Conservation (phyloP, 2,888 invertebrate species). For the Erebia epiphron region DNA sequence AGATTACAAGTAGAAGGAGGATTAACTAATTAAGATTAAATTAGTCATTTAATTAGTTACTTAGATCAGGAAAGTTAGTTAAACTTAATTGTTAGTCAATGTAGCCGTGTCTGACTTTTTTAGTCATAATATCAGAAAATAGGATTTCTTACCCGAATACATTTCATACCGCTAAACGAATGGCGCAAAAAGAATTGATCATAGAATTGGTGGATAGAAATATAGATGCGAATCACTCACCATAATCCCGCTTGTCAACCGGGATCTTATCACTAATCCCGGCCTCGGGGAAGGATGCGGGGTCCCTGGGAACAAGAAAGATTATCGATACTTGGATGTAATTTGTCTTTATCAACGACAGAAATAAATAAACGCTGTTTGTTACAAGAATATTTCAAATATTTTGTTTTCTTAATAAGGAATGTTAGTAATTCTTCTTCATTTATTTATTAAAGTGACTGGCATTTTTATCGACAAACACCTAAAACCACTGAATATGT, state of each 20-base stretch:
- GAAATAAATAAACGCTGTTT: constrained; percentile 18
- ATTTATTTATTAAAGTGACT: too few species aligned
- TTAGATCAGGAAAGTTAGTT: too few species aligned
- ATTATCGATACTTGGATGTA: constrained; percentile 42
- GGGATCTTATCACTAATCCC: constrained; percentile 47
- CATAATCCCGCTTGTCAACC: constrained; percentile 52
- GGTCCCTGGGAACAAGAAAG: constrained; percentile 47
- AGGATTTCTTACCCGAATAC: neutral
- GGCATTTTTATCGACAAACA: too few species aligned
- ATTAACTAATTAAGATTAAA: too few species aligned
- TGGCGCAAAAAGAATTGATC: constrained; percentile 27
- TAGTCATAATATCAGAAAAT: too few species aligned
- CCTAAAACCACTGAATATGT: too few species aligned
- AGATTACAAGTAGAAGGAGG: too few species aligned
- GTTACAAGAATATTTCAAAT: neutral
- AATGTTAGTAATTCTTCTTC: too few species aligned
- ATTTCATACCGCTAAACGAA: constrained; percentile 11
- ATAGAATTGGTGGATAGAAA: constrained; percentile 29
- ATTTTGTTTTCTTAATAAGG: neutral
- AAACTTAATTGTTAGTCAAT: too few species aligned
- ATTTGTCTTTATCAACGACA: constrained; percentile 30
- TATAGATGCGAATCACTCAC: constrained; percentile 53
- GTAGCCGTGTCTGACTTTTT: too few species aligned
- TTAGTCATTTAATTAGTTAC: too few species aligned
- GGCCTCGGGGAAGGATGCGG: constrained; percentile 45